Base-by-base conservation (phyloP, 2,888 invertebrate genomes). In the Calameuta filiformis region DNA sequence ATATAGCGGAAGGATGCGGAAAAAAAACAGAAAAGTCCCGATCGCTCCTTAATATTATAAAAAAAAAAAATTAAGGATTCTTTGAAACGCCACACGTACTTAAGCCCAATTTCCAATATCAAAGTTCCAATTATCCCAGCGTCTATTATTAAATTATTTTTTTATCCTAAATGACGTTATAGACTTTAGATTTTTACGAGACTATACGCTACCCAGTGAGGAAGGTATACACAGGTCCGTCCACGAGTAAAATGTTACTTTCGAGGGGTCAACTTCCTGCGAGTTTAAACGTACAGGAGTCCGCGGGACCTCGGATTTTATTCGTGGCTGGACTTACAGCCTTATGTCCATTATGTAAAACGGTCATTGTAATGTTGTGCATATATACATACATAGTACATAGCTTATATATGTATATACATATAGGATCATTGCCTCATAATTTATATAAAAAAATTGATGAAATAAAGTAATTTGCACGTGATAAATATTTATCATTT, bases 361-460 rank as follows among this genome's bases (percentile, higher is more conserved):
- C 83, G 86, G 81, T 86, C 86, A 88, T 88, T 83, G 80, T 82
- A 82, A 78, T 81, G 80, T 83, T 85, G 85, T 87, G 86, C 82
- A 86, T 87, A 86, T 83, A 56, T 56, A 56, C 56, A 56, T 56
- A 56, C 23, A 23, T 56, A 56, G 56, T 56, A 56, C 56, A 6
- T 56, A 56, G 23, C 56, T 56, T 56, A 56, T 56, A 56, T 23
- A 56, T 56, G 56, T 56, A 56, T 56, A 56, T 56, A 40, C 1
- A 23, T 56, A 9, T 56, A 85, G 79, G 78, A 82, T 84, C 83
- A 81, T 85, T 85, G 82, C 79, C 81, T 71, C 81, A 81, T 88
- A 88, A 88, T 86, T 88, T 87, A 87, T 87, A 84, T 75, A 76
- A 76, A 69, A 79, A 79, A 84, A 75, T 79, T 80, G 79, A 79